Percentiles rank a stretch among this genome's conserved stretches.
Evolutionary conservation across 1,140 invertebrate species (phyloP).

Genomic region (Bradynema listronoti): DNA sequence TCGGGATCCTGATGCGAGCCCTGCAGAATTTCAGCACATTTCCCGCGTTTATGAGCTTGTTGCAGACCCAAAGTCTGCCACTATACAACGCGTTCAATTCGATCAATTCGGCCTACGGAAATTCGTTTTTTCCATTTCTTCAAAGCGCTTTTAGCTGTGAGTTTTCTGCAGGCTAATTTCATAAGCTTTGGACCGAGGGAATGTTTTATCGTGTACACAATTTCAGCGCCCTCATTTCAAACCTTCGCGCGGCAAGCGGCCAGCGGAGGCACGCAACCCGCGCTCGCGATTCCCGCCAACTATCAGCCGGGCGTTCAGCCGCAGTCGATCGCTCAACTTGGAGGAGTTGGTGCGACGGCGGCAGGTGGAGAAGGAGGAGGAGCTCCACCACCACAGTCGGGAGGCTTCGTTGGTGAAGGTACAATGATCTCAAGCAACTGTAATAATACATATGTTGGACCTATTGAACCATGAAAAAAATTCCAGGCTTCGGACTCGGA

Average conservation of each 20-base stretch:
- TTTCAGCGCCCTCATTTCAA: neutral
- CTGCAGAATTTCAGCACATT: neutral
- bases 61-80: constrained; percentile 2
- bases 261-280: neutral
- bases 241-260: constrained; percentile 1
- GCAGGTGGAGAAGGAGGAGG: too few relatives aligned
- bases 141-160: neutral
- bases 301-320: neutral
- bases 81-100: neutral
- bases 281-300: neutral
- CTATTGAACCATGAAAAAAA: neutral
- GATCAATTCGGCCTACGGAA: constrained; percentile 1
- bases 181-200: too few relatives aligned
- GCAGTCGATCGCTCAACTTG: neutral
- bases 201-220: too few relatives aligned
- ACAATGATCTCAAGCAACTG: too few relatives aligned
- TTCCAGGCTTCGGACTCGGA: neutral
- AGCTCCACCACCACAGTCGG: too few relatives aligned
- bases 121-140: constrained; percentile 4
- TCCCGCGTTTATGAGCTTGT: neutral
- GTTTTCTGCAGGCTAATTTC: neutral
- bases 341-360: neutral
- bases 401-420: too few relatives aligned
- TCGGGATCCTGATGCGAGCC: constrained; percentile 3
- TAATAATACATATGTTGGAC: neutral